Evolutionary conservation across 2,888 invertebrate genomes (phyloP).

Genomic region (Diarsia mendica): DNA sequence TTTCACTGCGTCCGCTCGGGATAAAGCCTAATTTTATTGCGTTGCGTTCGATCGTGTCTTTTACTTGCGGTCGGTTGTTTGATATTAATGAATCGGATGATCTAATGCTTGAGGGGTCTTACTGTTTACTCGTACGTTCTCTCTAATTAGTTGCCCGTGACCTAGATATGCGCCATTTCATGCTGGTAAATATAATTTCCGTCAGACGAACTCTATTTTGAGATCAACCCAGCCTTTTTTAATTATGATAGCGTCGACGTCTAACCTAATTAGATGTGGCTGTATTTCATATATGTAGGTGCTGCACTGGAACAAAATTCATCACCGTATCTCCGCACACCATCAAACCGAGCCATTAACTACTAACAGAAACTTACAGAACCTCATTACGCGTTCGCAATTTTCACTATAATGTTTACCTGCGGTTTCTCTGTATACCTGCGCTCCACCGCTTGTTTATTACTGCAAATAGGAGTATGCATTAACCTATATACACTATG

Average conservation of each 20-base stretch:
- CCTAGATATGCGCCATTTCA: not conserved
- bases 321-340: conserved; percentile 38
- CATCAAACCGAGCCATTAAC: conserved; percentile 49
- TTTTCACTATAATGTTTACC: conserved; percentile 59
- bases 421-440: conserved; percentile 46
- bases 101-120: conserved; percentile 49
- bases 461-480: conserved; percentile 63
- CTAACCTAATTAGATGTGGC: conserved; percentile 7
- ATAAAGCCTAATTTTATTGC: conserved; percentile 88
- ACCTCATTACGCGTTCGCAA: conserved; percentile 60
- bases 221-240: not conserved
- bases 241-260: conserved; percentile 5
- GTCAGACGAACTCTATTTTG: not conserved
- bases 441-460: conserved; percentile 57
- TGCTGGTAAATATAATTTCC: conserved; percentile 8
- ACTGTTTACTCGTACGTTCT: conserved; percentile 5
- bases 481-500: conserved; percentile 62
- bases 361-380: conserved; percentile 51
- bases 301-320: conserved; percentile 30
- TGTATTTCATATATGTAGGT: not conserved
- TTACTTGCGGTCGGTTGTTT: conserved; percentile 74
- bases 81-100: conserved; percentile 73
- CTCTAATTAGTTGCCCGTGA: conserved; percentile 28
- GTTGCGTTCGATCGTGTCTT: conserved; percentile 82
- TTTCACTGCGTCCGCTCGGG: conserved; percentile 83